Percentiles rank a stretch among this genome's conserved stretches.
Evolutionary conservation across 2,113 vertebrate species (phyloP).

Genomic region (Tupaia tana): DNA sequence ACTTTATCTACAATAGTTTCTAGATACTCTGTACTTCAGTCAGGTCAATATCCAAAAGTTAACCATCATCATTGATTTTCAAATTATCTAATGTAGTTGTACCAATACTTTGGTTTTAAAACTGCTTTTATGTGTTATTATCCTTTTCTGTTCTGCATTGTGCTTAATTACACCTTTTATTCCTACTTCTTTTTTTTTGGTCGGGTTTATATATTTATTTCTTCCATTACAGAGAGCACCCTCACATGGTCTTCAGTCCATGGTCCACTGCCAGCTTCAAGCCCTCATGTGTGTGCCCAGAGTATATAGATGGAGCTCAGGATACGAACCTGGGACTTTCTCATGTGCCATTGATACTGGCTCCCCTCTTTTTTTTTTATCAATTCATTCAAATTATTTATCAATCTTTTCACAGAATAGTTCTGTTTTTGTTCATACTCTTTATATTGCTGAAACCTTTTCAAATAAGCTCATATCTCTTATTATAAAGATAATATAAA

Average conservation of each 20-base stretch:
- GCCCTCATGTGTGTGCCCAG: too few species aligned
- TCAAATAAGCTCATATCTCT: not conserved
- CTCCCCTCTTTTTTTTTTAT: not conserved
- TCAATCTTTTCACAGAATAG: not conserved
- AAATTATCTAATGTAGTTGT: not conserved
- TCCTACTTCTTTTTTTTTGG: not conserved
- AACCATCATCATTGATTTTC: not conserved
- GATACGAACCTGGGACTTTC: too few species aligned
- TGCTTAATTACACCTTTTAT: not conserved
- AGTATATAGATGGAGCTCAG: too few species aligned
- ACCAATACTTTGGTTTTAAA: not conserved
- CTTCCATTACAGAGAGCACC: too few species aligned
- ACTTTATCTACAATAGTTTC: too few species aligned
- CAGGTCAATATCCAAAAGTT: too few species aligned
- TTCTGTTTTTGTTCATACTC: not conserved
- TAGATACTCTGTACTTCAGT: too few species aligned
- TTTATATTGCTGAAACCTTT: conserved; percentile 6
- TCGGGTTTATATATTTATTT: too few species aligned
- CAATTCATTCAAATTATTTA: not conserved
- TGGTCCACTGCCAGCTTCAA: too few species aligned
- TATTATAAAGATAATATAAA: conserved; percentile 29
- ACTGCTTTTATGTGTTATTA: not conserved
- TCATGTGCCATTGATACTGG: too few species aligned
- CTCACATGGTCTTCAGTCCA: too few species aligned
- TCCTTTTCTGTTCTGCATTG: not conserved